Evolutionary conservation across 2,113 vertebrate species (phyloP).

Genomic region (Hydropotes inermis): DNA sequence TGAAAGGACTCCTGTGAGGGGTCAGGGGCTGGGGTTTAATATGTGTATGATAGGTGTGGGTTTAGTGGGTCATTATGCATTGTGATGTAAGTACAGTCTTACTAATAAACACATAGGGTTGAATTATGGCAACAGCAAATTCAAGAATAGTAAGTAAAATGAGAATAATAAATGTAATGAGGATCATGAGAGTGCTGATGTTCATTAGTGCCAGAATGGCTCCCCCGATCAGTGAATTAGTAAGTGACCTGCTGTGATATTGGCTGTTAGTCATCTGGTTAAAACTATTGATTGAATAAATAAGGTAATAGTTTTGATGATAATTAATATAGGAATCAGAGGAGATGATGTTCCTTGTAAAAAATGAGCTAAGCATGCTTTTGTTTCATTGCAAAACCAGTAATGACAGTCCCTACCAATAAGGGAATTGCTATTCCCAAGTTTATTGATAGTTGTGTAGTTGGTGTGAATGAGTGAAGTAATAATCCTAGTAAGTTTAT

Average conservation of each 20-base stretch:
- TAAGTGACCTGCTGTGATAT: not conserved
- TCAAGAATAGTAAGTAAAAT: not conserved
- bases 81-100: not conserved
- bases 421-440: not conserved
- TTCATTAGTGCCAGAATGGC: not conserved
- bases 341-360: not conserved
- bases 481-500: not conserved
- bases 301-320: accelerated
- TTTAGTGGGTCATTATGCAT: not conserved
- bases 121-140: not conserved
- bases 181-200: not conserved
- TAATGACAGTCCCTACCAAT: not conserved
- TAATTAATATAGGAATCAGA: not conserved
- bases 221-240: not conserved
- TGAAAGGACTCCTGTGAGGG: not conserved
- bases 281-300: not conserved
- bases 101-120: not conserved
- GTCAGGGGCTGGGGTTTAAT: not conserved
- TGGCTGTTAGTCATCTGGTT: not conserved
- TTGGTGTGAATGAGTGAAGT: not conserved
- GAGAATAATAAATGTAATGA: not conserved
- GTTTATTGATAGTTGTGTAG: not conserved
- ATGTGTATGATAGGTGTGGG: not conserved
- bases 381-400: not conserved
- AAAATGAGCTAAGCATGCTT: not conserved